Evolutionary conservation across 2,797 vertebrate species (phyloP), one percentile per base, ranked within the genome.

Genomic region (Pangasius djambal): DNA sequence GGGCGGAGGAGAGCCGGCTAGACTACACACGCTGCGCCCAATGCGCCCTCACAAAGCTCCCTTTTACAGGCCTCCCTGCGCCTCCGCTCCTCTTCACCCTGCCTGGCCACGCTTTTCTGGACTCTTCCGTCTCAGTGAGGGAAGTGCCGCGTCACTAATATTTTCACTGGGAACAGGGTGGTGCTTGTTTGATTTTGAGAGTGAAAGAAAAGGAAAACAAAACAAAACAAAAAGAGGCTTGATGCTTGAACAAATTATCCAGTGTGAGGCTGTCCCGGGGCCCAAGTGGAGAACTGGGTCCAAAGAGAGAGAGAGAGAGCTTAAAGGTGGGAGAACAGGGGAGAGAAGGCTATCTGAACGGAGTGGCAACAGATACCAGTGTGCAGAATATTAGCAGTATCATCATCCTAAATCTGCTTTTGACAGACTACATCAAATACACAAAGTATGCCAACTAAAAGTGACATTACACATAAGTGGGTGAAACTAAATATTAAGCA

Each of bases 141-240:
- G 89, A 87, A 83, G 74, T 89, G 91, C 93, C 93, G 92, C 92
- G 93, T 93, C 94, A 85, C 93, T 93, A 94, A 95, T 95, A 95
- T 96, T 97, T 96, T 96, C 95, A 94, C 94, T 95, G 95, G 94
- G 94, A 97, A 97, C 96, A 97, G 94, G 94, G 94, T 92, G 94
- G 94, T 84, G 92, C 95, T 96, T 97, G 96, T 96, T 96, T 94
- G 94, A 95, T 93, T 93, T 94, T 93, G 93, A 95, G 95, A 88
- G 91, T 94, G 94, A 95, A 94, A 94, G 93, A 93, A 90, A 89
- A 85, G 79, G 90, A 67, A 75, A 95, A 95, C 90, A 95, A 96
- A 95, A 95, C 90, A 95, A 96, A 95, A 95, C 95, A 94, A 94
- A 92, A 91, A 86, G 87, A 91, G 90, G 91, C 94, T 95, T 93